Base-by-base conservation (phyloP, 2,113 vertebrate genomes). In the Natator depressus region DNA sequence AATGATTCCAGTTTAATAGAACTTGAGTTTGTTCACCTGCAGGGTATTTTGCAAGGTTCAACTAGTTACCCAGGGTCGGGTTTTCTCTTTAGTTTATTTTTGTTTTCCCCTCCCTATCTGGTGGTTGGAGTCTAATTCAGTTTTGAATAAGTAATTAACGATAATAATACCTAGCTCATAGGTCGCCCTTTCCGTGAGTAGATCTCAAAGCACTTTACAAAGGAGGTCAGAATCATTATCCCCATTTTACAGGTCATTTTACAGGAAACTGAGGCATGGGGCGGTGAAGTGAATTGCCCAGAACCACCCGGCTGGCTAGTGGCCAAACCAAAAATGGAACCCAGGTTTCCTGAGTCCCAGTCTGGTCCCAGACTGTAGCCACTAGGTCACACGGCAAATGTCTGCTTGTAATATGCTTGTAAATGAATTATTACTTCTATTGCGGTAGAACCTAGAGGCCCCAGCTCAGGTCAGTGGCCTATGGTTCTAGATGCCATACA, bases 11-110 rank as follows among this genome's bases (percentile, higher is more conserved):
- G 88, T 85, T 50, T 88, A 89, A 46, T 35, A 79, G 65, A 81
- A 94, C 95, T 90, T 94, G 76, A 93, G 92, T 88, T 27, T 94
- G 59, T 94, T 95, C 96, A 87, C 50, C 80, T 85, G 82, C 88
- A 80, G 16, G 78, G 29, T 20, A 49, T 50, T 83, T 90, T 54
- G 69, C 46, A 10, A 72, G 38, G 65, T 89, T 62, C 87, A 94
- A 93, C 55, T 78, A 93, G 92, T 82, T 95, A 82, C 50, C 47
- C 82, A 57, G 50, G 47, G 83, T 75, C 42, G 17, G 6, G 19
- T 11, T 20, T 62, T 35, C 59, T 62, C 59, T 65, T 65, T 42
- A 10, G 8, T 75, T 75, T 24, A 17, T 29, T 62, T 42, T 75
- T 75, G 35, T 22, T 42, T 46, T 76, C 38, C 76, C 57, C 79